Evolutionary conservation across 1,140 invertebrate species (phyloP), one percentile per base, ranked within the genome.

Genomic region (Mycetomoellerius zeteki): DNA sequence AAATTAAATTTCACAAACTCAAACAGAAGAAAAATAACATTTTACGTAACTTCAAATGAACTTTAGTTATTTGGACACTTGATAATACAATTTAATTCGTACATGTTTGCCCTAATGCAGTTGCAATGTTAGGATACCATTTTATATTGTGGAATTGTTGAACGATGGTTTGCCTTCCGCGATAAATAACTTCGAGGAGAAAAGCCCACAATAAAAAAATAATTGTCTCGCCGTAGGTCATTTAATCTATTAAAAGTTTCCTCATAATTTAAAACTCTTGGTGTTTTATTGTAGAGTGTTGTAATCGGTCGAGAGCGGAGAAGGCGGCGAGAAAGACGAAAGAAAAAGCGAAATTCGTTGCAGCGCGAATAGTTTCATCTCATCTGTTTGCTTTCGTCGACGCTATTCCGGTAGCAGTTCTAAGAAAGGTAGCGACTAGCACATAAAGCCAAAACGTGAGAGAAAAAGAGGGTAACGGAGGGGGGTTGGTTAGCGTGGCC

Each of bases 401-500:
- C 52, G 62, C 43, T 67, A 60, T 80, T 81, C 43, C 75, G 67
- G 56, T 54, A 47, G 87, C 65, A 3, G 52, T 14, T 10, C 30
- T 43, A 14, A 54, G 76, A 69, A 86, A 90, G 64, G 87, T 88
- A 77, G 62, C 71, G 54, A 81, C 37, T 1, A 71, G 12, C 14
- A 21, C 60, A 82, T 64, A 54, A 78, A 67, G 52, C 56, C 47
- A 7, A 58, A 78, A 89, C 77, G 85, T 84, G 88, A 54, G 27
- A 65, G 88, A 85, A 89, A 84, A 91, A 90, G 69, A 80, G 84
- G 78, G 80, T 86, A 78, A 54, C 37, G 30, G 16, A 30, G 60
- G 56, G 58, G 89, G 92, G 93, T 94, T 92, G 86, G 93, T 89
- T 92, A 92, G 93, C 94, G 93, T 95, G 89, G 90, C 94, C 93